Evolutionary conservation across 2,888 invertebrate genomes (phyloP).

Genomic region (Drosophila basisetae): DNA sequence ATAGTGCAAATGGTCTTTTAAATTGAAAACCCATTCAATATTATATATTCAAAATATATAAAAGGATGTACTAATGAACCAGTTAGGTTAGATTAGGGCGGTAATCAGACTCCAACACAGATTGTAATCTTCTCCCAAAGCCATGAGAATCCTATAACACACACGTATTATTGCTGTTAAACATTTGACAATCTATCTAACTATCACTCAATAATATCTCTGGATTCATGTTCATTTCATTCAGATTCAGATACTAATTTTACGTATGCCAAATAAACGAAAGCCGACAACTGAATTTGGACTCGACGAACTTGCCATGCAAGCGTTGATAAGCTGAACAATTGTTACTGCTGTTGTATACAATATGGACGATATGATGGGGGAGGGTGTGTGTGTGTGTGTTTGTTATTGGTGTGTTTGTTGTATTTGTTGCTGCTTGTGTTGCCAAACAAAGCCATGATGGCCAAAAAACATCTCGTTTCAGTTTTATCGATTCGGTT

Average conservation of each 20-base stretch:
- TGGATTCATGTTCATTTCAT: neutral
- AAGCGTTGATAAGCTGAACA: conserved; percentile 39
- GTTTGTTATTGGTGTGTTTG: conserved; percentile 24
- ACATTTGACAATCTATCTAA: neutral
- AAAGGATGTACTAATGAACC: too few species aligned
- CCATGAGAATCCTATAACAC: neutral
- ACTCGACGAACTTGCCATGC: conserved; percentile 40
- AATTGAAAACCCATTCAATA: too few species aligned
- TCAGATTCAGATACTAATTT: neutral
- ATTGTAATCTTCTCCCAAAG: neutral
- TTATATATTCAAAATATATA: too few species aligned
- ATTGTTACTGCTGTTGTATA: conserved; percentile 1
- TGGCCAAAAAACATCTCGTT: conserved; percentile 46
- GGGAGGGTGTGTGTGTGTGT: conserved; percentile 16
- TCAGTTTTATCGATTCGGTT: conserved; percentile 66
- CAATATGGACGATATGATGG: conserved; percentile 1
- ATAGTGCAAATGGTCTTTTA: too few species aligned
- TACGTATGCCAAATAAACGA: neutral
- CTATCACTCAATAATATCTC: neutral
- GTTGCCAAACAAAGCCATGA: conserved; percentile 7
- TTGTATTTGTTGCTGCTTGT: conserved; percentile 12
- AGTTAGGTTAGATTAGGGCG: neutral
- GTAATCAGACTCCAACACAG: neutral
- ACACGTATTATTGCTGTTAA: neutral
- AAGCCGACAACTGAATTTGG: conserved; percentile 11